These are phyloP conservation scores for Tamias sibiricus DNA, from an alignment of 2,113 vertebrate species.

Conservation along the genomic window DNA sequence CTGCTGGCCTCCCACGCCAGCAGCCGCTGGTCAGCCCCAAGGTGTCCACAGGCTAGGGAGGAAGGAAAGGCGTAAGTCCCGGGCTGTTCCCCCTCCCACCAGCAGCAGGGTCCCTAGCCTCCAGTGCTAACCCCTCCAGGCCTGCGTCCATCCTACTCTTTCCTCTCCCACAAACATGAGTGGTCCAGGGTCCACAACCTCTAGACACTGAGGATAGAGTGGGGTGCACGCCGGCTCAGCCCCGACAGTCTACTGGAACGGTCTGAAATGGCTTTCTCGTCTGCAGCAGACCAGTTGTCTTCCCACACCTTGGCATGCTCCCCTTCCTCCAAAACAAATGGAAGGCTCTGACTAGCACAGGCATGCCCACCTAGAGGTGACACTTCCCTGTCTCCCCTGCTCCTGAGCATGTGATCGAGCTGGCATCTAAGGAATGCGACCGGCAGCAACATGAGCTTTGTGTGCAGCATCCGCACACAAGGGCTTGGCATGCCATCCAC, in stretches of 20 bases:
- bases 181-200: background rate
- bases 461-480: background rate
- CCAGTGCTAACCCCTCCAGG: too few relatives aligned
- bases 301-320: background rate
- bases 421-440: background rate
- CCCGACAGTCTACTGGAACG: accelerated
- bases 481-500: accelerated
- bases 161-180: background rate
- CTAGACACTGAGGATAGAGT: background rate
- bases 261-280: background rate
- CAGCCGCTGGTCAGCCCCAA: background rate
- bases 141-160: accelerated
- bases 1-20: background rate
- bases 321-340: background rate
- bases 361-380: background rate
- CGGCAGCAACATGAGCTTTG: background rate
- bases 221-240: background rate
- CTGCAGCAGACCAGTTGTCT: background rate
- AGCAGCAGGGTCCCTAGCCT: background rate
- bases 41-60: background rate
- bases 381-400: background rate
- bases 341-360: background rate
- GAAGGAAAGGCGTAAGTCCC: background rate
- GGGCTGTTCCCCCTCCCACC: too few relatives aligned
- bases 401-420: background rate